Conservation (phyloP, 2,888 invertebrate species). For the Ophion ventricosus region DNA sequence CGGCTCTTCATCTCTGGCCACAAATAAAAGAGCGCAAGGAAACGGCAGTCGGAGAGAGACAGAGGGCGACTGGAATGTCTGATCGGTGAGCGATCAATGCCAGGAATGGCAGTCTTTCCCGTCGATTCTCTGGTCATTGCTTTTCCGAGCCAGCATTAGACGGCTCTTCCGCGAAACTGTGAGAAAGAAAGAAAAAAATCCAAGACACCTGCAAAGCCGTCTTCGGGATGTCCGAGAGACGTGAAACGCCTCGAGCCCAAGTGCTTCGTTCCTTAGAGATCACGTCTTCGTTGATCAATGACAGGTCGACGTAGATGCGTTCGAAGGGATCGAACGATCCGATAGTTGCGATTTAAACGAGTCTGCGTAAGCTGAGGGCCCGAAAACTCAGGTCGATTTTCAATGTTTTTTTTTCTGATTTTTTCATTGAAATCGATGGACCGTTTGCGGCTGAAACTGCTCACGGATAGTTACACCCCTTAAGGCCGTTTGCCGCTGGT, state of each 20-base stretch:
- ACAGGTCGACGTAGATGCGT: too few relatives aligned
- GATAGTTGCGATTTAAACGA: too few relatives aligned
- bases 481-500: background rate
- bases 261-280: background rate
- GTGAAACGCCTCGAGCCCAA: background rate
- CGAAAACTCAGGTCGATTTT: too few relatives aligned
- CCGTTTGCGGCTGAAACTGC: too few relatives aligned
- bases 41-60: background rate
- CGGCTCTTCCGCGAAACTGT: background rate
- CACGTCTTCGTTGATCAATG: background rate
- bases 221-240: background rate
- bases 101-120: slow-evolving; percentile 26
- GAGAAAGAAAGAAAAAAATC: too few relatives aligned
- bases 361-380: too few relatives aligned
- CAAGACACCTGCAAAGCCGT: background rate
- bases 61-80: slow-evolving; percentile 8
- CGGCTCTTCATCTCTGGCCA: slow-evolving; percentile 23
- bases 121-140: slow-evolving; percentile 16
- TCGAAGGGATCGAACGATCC: too few relatives aligned
- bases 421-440: too few relatives aligned
- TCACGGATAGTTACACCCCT: too few relatives aligned
- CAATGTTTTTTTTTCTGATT: too few relatives aligned
- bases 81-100: slow-evolving; percentile 17
- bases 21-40: background rate
- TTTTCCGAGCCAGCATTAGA: slow-evolving; percentile 15